Percentiles rank a stretch among this genome's conserved stretches.
Conservation (phyloP, 2,797 vertebrate species). For the Brotogeris chrysoptera region DNA sequence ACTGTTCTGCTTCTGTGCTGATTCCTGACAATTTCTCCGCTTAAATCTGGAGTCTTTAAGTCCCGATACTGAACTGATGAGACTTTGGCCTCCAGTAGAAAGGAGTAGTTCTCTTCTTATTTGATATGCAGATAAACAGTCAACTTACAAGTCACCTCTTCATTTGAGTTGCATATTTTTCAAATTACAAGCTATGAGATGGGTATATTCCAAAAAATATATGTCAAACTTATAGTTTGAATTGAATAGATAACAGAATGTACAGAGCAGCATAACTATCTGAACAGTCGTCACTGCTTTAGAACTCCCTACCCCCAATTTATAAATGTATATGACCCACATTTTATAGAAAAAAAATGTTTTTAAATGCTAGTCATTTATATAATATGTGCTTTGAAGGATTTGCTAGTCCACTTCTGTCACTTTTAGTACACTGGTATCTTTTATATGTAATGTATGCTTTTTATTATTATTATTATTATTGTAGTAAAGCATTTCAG, state of each 20-base stretch:
- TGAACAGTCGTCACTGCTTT: slow-evolving; percentile 79
- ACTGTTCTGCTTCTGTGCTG: slow-evolving; percentile 68
- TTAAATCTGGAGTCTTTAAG: slow-evolving; percentile 67
- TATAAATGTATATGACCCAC: slow-evolving; percentile 82
- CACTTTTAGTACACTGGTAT: slow-evolving; percentile 91
- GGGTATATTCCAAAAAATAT: slow-evolving; percentile 73
- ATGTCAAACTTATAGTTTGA: slow-evolving; percentile 76
- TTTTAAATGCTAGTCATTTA: slow-evolving; percentile 86
- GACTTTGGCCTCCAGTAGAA: slow-evolving; percentile 68
- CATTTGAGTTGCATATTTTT: slow-evolving; percentile 73
- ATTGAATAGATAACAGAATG: slow-evolving; percentile 71
- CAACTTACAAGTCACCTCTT: slow-evolving; percentile 67
- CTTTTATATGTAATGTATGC: slow-evolving; percentile 92
- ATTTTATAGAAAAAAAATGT: slow-evolving; percentile 81
- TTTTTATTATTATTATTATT: slow-evolving; percentile 81
- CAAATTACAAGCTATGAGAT: slow-evolving; percentile 69
- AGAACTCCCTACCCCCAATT: slow-evolving; percentile 66
- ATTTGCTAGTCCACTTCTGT: slow-evolving; percentile 85
- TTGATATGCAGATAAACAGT: slow-evolving; percentile 69
- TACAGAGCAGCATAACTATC: slow-evolving; percentile 77
- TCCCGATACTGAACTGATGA: slow-evolving; percentile 51
- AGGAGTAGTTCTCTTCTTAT: slow-evolving; percentile 68
- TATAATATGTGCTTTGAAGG: slow-evolving; percentile 83
- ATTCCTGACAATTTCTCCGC: slow-evolving; percentile 61
- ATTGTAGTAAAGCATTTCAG: slow-evolving; percentile 92